phyloP scores from a whole-genome alignment of 2,113 vertebrate species.

The Gymnobelideus leadbeateri region DNA sequence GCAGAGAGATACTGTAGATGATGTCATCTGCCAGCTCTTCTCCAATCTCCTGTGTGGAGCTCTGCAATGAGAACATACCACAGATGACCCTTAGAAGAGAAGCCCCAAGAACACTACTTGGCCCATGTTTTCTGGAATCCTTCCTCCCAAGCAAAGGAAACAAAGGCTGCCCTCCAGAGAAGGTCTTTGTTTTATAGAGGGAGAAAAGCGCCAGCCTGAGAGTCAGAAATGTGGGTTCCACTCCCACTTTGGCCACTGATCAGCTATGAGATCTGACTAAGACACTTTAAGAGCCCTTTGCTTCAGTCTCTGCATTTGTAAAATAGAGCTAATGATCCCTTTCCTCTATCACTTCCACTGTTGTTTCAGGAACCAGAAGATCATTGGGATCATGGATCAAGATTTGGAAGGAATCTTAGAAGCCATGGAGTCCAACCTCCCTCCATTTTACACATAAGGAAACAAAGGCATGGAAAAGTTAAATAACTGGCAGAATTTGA shows the following conservation, averaged over 20 bases:
- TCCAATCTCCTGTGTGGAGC: slow-evolving; percentile 98
- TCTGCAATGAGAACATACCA: slow-evolving; percentile 81
- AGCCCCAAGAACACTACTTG: neutral
- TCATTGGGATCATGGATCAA: neutral
- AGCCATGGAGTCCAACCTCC: neutral
- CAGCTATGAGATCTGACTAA: neutral
- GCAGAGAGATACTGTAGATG: slow-evolving; percentile 96
- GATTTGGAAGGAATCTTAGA: neutral
- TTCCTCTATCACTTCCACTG: neutral
- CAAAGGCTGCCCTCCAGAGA: neutral
- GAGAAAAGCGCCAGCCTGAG: neutral
- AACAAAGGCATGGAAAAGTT: neutral
- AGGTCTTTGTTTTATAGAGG: neutral
- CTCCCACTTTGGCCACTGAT: neutral
- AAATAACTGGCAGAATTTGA: neutral
- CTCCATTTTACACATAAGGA: neutral
- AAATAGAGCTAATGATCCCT: neutral
- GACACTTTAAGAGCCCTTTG: neutral
- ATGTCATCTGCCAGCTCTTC: slow-evolving; percentile 97
- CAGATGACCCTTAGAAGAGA: neutral
- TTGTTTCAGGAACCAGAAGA: neutral
- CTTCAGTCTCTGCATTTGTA: neutral
- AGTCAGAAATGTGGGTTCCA: neutral
- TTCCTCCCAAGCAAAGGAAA: neutral
- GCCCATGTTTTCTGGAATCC: neutral